phyloP scores from a whole-genome alignment of 2,888 invertebrate species.

The Chrysopilus asiliformis region DNA sequence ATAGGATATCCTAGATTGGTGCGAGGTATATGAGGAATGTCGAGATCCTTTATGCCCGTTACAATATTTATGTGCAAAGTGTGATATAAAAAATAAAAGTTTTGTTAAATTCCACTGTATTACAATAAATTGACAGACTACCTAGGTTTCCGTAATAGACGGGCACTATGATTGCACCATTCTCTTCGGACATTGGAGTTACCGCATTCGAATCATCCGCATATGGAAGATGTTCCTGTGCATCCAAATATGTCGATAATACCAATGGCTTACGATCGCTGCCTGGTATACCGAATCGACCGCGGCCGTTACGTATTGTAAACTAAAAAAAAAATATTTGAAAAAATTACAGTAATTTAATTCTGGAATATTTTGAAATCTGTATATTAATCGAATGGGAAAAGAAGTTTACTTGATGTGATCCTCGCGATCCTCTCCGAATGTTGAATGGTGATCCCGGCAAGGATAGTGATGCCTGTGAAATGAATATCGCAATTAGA shows the following conservation, averaged over 20 bases:
- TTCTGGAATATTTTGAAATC: too few relatives aligned
- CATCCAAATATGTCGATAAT: constrained; percentile 85
- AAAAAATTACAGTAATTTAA: too few relatives aligned
- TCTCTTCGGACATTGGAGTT: constrained; percentile 96
- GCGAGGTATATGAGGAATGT: constrained; percentile 91
- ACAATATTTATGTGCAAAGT: constrained; percentile 2
- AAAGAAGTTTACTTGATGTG: constrained; percentile 48
- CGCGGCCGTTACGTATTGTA: constrained; percentile 71
- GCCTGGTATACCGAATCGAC: constrained; percentile 62
- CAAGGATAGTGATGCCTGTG: constrained; percentile 85
- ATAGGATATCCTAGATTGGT: constrained; percentile 84
- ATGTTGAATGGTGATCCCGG: constrained; percentile 94
- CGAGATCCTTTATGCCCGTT: constrained; percentile 51
- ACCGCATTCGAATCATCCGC: constrained; percentile 96
- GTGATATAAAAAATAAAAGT: neutral
- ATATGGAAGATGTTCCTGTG: constrained; percentile 89
- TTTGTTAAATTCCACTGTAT: too few relatives aligned
- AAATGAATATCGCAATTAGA: constrained; percentile 6
- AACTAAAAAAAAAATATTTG: constrained; percentile 40
- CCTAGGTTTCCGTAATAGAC: constrained; percentile 79
- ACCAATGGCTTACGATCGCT: constrained; percentile 88
- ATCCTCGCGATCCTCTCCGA: constrained; percentile 78
- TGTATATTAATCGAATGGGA: neutral
- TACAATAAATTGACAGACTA: constrained; percentile 24
- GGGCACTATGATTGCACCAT: constrained; percentile 86